Evolutionary conservation across 2,888 invertebrate species (phyloP).

Genomic region (Troides aeacus): DNA sequence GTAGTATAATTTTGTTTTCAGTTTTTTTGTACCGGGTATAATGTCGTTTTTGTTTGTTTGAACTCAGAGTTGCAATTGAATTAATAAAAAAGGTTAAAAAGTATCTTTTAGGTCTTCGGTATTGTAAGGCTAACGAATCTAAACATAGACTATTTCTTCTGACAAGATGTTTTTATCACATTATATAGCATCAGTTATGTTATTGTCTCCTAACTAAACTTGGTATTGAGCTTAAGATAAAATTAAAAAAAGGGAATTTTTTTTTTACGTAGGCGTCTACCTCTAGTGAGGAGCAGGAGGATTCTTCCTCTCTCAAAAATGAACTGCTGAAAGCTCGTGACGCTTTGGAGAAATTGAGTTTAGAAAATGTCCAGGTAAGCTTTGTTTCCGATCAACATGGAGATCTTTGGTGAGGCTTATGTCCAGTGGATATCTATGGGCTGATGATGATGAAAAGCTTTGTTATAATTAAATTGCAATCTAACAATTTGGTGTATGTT

Average conservation of each 20-base stretch:
- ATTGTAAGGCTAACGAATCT: too few relatives aligned
- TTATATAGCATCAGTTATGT: too few relatives aligned
- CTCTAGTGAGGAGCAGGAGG: constrained; percentile 79
- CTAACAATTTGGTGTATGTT: neutral
- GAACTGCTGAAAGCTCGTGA: constrained; percentile 41
- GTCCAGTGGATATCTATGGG: too few relatives aligned
- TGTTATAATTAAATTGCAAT: neutral
- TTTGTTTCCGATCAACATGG: too few relatives aligned
- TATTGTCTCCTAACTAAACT: too few relatives aligned
- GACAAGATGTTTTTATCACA: too few relatives aligned
- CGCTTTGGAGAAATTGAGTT: constrained; percentile 42
- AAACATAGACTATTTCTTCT: too few relatives aligned
- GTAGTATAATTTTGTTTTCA: neutral
- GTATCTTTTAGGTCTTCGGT: too few relatives aligned
- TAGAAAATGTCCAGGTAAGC: constrained; percentile 47
- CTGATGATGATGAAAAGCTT: neutral
- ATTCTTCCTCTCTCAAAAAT: constrained; percentile 66
- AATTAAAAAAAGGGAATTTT: neutral
- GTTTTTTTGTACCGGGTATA: neutral
- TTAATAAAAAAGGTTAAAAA: too few relatives aligned
- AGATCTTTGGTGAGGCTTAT: too few relatives aligned
- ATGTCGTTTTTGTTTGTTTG: neutral
- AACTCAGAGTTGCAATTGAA: too few relatives aligned
- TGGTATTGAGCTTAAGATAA: too few relatives aligned
- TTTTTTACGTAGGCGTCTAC: constrained; percentile 20